Conservation (phyloP, 2,888 invertebrate species). For the Drosophila pseudotakahashii region DNA sequence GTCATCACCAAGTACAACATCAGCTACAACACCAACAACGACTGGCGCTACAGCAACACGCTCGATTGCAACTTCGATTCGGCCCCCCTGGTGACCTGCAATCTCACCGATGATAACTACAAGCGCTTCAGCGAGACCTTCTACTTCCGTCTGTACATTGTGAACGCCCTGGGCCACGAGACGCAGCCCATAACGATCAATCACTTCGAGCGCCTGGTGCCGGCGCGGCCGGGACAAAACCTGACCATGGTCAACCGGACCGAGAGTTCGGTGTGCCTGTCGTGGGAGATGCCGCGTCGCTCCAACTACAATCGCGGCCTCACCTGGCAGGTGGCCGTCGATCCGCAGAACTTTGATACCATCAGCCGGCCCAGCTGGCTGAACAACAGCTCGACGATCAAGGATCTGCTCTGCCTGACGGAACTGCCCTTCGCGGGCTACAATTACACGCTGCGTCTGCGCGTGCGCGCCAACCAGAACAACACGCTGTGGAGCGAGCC, state of each 20-base stretch:
- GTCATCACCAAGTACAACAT: constrained; percentile 86
- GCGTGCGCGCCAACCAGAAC: constrained; percentile 86
- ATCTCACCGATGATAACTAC: constrained; percentile 82
- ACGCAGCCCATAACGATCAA: constrained; percentile 68
- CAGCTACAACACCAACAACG: constrained; percentile 56
- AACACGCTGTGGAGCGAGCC: constrained; percentile 89
- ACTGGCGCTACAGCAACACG: constrained; percentile 55
- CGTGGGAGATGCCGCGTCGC: constrained; percentile 77
- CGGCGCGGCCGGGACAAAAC: constrained; percentile 73
- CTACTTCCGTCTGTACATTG: constrained; percentile 86
- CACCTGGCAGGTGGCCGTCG: constrained; percentile 74
- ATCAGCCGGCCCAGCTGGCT: constrained; percentile 53
- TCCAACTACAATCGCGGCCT: constrained; percentile 72
- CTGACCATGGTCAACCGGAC: constrained; percentile 64
- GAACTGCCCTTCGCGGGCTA: constrained; percentile 75
- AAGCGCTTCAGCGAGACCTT: constrained; percentile 85
- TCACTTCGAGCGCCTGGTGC: constrained; percentile 72
- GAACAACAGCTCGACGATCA: constrained; percentile 47
- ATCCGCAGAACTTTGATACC: constrained; percentile 62
- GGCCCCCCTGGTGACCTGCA: constrained; percentile 72
- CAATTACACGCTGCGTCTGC: constrained; percentile 87
- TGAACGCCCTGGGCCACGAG: constrained; percentile 87
- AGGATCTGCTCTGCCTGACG: constrained; percentile 70
- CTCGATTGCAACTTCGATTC: constrained; percentile 73
- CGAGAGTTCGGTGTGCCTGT: constrained; percentile 69